Evolutionary conservation across 2,113 vertebrate species (phyloP).

Genomic region (Marmota flaviventris): DNA sequence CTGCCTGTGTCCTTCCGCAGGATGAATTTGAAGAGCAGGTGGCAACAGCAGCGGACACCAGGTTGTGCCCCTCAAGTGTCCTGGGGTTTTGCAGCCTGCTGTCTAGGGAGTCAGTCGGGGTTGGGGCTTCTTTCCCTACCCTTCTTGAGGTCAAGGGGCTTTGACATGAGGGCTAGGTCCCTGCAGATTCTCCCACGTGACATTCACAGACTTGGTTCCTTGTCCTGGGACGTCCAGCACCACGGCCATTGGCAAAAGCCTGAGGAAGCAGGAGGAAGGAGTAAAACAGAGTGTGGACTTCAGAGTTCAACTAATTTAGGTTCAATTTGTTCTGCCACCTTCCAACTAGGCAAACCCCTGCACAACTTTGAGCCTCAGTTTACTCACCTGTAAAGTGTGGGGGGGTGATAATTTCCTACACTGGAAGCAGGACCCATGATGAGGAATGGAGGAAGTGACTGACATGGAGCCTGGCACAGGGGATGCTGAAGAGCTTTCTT

Average conservation of each 20-base stretch:
- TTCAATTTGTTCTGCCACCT: not conserved
- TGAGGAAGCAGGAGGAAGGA: not conserved
- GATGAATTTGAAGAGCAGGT: not conserved
- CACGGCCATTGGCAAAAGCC: not conserved
- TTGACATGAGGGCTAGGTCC: too few species aligned
- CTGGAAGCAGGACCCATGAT: not conserved
- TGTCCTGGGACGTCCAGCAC: not conserved
- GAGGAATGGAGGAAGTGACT: not conserved
- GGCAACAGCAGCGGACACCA: not conserved
- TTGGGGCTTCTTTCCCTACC: not conserved
- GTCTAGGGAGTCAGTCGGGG: not conserved
- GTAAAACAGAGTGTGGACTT: not conserved
- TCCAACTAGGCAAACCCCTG: not conserved
- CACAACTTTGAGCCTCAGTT: not conserved
- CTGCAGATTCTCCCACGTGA: not conserved
- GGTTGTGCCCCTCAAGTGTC: not conserved
- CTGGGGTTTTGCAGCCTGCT: not conserved
- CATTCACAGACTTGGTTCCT: not conserved
- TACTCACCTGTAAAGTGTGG: not conserved
- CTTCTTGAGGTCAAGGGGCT: not conserved
- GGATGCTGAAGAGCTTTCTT: not conserved
- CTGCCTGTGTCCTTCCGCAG: not conserved
- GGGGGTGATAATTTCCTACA: not conserved
- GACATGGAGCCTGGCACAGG: not conserved
- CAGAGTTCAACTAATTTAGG: not conserved